phyloP scores from a whole-genome alignment of 2,113 vertebrate species.

The Tylochromis polylepis region DNA sequence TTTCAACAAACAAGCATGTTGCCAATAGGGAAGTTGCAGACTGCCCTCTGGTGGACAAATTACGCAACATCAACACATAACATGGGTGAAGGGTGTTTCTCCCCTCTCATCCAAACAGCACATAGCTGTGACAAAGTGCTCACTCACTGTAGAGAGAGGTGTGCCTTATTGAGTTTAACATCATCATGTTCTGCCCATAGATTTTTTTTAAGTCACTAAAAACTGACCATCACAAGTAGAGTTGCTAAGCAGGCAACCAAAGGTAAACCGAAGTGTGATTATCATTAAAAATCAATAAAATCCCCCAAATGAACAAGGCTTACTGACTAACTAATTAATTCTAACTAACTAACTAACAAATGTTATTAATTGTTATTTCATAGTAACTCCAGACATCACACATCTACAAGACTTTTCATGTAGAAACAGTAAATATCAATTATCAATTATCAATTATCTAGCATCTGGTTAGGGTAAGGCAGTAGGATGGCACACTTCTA shows the following conservation, averaged over 20 bases:
- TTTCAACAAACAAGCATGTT: not conserved
- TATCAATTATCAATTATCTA: not conserved
- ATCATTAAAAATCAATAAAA: not conserved
- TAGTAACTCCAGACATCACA: not conserved
- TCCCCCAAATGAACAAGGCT: not conserved
- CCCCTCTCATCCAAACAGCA: not conserved
- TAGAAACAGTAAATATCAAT: too few relatives aligned
- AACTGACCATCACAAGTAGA: not conserved
- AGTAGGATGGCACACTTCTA: not conserved
- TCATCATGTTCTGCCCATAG: not conserved
- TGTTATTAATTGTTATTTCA: not conserved
- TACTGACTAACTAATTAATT: not conserved
- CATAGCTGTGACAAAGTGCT: not conserved
- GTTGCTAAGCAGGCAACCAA: not conserved
- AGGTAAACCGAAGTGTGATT: not conserved
- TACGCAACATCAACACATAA: not conserved
- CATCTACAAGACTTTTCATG: not conserved
- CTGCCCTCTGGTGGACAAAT: not conserved
- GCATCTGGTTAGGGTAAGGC: not conserved
- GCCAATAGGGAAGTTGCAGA: not conserved
- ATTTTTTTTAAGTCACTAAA: not conserved
- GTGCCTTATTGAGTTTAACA: not conserved
- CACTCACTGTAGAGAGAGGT: not conserved
- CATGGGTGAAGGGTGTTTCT: not conserved
- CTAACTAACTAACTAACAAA: not conserved